phyloP scores from a whole-genome alignment of 2,113 vertebrate genomes.

The Australoheros scitulus region DNA sequence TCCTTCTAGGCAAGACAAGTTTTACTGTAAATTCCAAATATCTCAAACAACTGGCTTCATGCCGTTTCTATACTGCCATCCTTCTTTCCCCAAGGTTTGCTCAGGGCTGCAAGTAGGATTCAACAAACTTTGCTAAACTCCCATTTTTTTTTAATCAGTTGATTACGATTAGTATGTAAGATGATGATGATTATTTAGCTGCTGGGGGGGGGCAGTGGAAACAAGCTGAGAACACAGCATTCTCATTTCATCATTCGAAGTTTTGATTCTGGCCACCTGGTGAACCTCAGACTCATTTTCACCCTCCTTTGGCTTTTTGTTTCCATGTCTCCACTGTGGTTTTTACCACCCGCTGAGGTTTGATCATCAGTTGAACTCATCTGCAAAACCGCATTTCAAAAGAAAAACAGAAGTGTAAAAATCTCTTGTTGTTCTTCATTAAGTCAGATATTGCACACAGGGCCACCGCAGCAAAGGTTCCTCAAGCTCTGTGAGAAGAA shows the following conservation, averaged over 20 bases:
- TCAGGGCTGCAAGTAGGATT: background rate
- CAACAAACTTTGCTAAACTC: background rate
- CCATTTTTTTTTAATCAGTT: background rate
- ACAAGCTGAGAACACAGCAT: background rate
- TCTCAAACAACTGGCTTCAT: background rate
- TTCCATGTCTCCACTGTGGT: background rate
- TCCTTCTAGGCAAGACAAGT: background rate
- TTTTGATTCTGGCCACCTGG: background rate
- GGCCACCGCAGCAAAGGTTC: background rate
- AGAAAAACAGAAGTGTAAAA: background rate
- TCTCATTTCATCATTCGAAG: constrained; percentile 1
- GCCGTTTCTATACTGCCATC: background rate
- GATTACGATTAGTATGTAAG: background rate
- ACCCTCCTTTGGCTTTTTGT: background rate
- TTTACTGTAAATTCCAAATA: background rate
- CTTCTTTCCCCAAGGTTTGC: background rate
- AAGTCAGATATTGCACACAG: background rate
- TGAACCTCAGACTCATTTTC: background rate
- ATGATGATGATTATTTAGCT: background rate
- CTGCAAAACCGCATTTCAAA: background rate
- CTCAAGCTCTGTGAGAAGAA: background rate
- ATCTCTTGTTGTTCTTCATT: background rate
- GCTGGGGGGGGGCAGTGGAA: background rate
- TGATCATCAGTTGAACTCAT: background rate
- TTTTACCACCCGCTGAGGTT: background rate